A percentile compares a stretch with the other conserved stretches of the same genome.
phyloP scores from a whole-genome alignment of 2,113 vertebrate genomes.

The Poeciliopsis retropinna region DNA sequence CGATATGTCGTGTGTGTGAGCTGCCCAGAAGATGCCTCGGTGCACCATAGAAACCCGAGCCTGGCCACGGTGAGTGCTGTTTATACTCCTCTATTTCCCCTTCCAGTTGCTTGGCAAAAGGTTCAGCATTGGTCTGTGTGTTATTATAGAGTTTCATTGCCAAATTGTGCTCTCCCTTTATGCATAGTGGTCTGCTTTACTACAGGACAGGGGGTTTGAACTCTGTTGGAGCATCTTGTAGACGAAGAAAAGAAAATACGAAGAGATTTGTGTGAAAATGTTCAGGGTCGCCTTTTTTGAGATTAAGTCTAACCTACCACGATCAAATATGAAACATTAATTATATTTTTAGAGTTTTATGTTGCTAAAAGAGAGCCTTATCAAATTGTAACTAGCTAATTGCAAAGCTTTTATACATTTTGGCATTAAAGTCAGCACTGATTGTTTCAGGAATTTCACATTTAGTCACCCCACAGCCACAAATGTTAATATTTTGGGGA shows the following conservation, averaged over 20 bases:
- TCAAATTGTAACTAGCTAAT: too few species aligned
- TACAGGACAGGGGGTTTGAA: slow-evolving; percentile 10
- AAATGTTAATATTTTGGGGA: neutral
- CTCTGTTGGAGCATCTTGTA: slow-evolving; percentile 17
- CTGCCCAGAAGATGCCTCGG: slow-evolving; percentile 78
- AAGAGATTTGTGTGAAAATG: slow-evolving; percentile 10
- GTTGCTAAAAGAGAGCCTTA: neutral
- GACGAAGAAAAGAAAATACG: slow-evolving; percentile 7
- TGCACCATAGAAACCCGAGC: slow-evolving; percentile 72
- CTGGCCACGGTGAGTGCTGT: slow-evolving; percentile 82
- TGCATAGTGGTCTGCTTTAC: slow-evolving; percentile 51
- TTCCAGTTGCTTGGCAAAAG: slow-evolving; percentile 73
- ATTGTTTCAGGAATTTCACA: neutral
- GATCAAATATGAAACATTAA: neutral
- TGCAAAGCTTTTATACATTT: neutral
- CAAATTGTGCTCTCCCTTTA: slow-evolving; percentile 67
- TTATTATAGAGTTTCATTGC: slow-evolving; percentile 68
- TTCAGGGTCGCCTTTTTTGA: slow-evolving; percentile 32
- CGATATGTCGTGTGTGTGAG: slow-evolving; percentile 89
- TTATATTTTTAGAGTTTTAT: neutral
- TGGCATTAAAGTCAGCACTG: neutral
- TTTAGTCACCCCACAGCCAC: too few species aligned
- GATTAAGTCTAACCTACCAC: neutral
- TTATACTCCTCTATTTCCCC: slow-evolving; percentile 78
- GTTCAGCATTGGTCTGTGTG: slow-evolving; percentile 54